Conservation (phyloP, 1,140 invertebrate species). For the Ectropis grisescens region DNA sequence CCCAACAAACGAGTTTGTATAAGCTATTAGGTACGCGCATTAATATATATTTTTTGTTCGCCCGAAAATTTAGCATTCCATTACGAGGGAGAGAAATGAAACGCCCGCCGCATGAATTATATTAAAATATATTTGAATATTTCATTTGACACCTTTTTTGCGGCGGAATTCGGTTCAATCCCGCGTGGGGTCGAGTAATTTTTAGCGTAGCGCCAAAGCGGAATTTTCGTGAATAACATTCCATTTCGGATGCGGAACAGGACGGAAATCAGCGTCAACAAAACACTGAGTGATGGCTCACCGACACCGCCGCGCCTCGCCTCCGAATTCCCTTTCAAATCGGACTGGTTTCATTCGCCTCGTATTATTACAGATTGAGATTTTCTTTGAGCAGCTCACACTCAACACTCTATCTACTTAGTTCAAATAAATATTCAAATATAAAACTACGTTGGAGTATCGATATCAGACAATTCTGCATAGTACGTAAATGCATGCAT, state of each 20-base stretch:
- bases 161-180: conserved; percentile 65
- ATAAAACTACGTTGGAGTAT: no score
- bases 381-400: no score
- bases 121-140: conserved; percentile 71
- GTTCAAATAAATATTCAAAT: background rate
- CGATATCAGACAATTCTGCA: no score
- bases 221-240: conserved; percentile 66
- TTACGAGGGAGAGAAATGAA: conserved; percentile 68
- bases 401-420: background rate
- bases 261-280: conserved; percentile 62
- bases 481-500: no score
- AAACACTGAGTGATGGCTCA: conserved; percentile 58
- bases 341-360: conserved; percentile 18
- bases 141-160: conserved; percentile 70
- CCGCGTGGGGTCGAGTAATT: conserved; percentile 53
- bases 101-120: conserved; percentile 69
- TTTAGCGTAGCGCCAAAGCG: conserved; percentile 56
- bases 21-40: conserved; percentile 69
- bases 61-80: conserved; percentile 69
- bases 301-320: conserved; percentile 41
- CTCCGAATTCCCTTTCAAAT: conserved; percentile 58
- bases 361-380: no score
- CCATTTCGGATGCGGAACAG: conserved; percentile 63
- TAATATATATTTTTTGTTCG: conserved; percentile 70
- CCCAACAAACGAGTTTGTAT: conserved; percentile 70